A percentile compares a stretch with the other conserved stretches of the same genome.
Evolutionary conservation across 2,888 invertebrate genomes (phyloP).

Genomic region (Epistrophe eligans): DNA sequence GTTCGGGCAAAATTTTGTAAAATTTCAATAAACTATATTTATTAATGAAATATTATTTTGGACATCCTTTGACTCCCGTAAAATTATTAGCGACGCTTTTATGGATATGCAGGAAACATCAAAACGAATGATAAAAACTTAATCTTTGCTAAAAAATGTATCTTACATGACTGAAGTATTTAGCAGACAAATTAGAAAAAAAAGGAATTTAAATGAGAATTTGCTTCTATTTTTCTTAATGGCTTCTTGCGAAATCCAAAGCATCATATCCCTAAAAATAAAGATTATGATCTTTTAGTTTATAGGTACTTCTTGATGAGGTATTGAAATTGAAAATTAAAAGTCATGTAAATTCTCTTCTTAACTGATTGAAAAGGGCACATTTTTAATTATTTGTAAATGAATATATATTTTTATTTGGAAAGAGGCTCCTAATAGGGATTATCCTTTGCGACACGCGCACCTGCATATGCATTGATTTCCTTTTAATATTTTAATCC

Average conservation of each 20-base stretch:
- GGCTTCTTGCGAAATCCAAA: not conserved
- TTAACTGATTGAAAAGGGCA: not conserved
- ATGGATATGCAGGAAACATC: too few species aligned
- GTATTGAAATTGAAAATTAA: not conserved
- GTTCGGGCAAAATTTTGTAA: too few species aligned
- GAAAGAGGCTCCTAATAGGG: conserved; percentile 45
- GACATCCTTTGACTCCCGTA: too few species aligned
- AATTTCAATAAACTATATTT: too few species aligned
- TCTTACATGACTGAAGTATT: too few species aligned
- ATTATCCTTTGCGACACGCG: conserved; percentile 61
- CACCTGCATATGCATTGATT: conserved; percentile 43
- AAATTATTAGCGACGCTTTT: too few species aligned
- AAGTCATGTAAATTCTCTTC: not conserved
- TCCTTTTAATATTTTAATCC: not conserved
- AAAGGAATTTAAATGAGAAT: not conserved
- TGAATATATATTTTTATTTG: not conserved
- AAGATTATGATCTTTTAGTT: not conserved
- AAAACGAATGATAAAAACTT: too few species aligned
- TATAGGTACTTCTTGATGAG: not conserved
- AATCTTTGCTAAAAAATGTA: too few species aligned
- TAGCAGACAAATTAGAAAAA: too few species aligned
- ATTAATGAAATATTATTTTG: too few species aligned
- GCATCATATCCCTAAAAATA: not conserved
- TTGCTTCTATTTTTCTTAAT: not conserved
- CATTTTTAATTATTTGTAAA: not conserved